Conservation (phyloP, 2,888 invertebrate species). For the Thalpophila matura region DNA sequence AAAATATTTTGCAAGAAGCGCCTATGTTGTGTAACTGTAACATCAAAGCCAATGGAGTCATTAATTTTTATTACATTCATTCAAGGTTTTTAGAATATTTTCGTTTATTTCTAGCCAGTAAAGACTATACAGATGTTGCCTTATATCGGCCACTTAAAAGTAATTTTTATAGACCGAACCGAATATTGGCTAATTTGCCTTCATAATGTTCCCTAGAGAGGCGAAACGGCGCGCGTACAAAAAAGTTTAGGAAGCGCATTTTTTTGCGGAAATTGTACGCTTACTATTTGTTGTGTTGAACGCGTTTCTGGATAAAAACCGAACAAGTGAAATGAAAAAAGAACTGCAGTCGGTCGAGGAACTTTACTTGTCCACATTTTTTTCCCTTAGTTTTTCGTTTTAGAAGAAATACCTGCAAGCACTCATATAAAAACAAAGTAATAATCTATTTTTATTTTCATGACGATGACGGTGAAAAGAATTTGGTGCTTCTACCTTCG, state of each 20-base stretch:
- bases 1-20: not conserved
- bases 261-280: conserved; percentile 28
- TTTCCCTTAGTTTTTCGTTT: not conserved
- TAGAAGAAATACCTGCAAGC: too few species aligned
- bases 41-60: not conserved
- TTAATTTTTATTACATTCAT: conserved; percentile 17
- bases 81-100: conserved; percentile 5
- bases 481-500: too few species aligned
- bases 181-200: conserved; percentile 14
- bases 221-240: conserved; percentile 3
- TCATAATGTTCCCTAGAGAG: conserved; percentile 10
- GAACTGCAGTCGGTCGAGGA: conserved; percentile 9
- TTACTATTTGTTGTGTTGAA: conserved; percentile 19
- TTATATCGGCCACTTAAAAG: conserved; percentile 30
- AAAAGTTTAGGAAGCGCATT: conserved; percentile 20
- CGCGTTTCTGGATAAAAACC: conserved; percentile 25
- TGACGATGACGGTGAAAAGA: too few species aligned
- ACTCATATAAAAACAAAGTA: too few species aligned
- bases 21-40: not conserved
- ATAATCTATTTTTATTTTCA: too few species aligned
- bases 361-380: not conserved
- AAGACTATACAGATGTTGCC: conserved; percentile 14
- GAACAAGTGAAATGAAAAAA: conserved; percentile 1
- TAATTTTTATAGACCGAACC: conserved; percentile 22
- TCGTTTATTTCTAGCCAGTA: conserved; percentile 12